Conservation (phyloP, 2,113 vertebrate species). For the Zosterops borbonicus region DNA sequence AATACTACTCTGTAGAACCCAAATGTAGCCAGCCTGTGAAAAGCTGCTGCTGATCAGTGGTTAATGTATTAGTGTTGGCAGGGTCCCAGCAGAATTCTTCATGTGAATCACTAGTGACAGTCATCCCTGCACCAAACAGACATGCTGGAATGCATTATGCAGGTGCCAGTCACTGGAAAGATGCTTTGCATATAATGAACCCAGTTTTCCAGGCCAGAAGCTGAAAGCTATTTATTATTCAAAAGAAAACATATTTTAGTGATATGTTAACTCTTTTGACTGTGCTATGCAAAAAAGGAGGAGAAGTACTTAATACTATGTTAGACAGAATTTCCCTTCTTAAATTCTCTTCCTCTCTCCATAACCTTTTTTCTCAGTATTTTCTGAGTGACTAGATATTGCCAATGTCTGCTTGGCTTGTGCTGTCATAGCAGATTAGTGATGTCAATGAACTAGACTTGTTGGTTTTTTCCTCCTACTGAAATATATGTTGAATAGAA, state of each 20-base stretch:
- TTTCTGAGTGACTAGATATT: background rate
- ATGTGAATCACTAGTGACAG: background rate
- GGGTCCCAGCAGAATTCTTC: background rate
- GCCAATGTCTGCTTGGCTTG: constrained; percentile 26
- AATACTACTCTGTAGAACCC: background rate
- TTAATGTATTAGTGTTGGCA: background rate
- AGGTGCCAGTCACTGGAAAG: background rate
- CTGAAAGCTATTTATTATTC: background rate
- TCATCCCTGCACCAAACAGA: background rate
- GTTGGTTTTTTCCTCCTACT: background rate
- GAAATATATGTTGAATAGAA: background rate
- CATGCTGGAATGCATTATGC: background rate
- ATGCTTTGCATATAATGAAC: background rate
- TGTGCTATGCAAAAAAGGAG: background rate
- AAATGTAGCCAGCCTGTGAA: background rate
- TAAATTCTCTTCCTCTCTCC: background rate
- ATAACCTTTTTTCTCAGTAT: background rate
- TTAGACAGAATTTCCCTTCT: background rate
- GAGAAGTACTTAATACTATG: background rate
- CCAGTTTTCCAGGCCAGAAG: background rate
- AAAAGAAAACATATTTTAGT: background rate
- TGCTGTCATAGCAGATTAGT: constrained; percentile 38
- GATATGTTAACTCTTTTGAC: background rate
- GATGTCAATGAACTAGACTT: background rate
- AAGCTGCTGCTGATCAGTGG: background rate